Conservation (phyloP, 2,797 vertebrate genomes). For the Alosa sapidissima region DNA sequence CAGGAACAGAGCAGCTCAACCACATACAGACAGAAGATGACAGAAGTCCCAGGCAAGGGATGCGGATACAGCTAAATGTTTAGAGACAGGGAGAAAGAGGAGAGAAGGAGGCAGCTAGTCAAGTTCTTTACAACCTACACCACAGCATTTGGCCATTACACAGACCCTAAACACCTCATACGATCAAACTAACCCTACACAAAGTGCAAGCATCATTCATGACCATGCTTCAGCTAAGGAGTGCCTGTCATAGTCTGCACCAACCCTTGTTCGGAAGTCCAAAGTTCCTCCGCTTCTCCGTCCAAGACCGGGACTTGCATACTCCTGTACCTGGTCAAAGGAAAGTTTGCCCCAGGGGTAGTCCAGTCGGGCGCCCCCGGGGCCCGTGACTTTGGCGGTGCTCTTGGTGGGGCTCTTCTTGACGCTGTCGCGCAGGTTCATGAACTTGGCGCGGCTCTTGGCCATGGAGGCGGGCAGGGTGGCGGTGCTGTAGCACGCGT, state of each 20-base stretch:
- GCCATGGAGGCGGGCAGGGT: conserved; percentile 68
- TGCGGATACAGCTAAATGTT: not conserved
- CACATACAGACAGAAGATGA: conserved; percentile 3
- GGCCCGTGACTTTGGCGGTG: conserved; percentile 73
- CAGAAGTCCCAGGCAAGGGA: not conserved
- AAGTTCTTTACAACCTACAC: not conserved
- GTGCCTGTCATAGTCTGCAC: not conserved
- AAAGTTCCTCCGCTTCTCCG: not conserved
- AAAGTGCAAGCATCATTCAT: not conserved
- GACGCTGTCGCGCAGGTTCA: conserved; percentile 85
- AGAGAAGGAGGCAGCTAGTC: not conserved
- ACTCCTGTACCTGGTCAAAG: conserved; percentile 53
- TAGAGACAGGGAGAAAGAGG: not conserved
- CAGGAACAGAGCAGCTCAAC: conserved; percentile 5
- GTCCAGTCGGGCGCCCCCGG: conserved; percentile 63
- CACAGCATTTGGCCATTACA: not conserved
- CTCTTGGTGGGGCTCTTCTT: conserved; percentile 89
- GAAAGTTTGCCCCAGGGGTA: conserved; percentile 68
- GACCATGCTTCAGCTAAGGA: not conserved
- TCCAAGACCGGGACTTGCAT: not conserved
- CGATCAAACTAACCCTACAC: not conserved
- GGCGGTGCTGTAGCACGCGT: conserved; percentile 67
- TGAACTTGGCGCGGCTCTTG: conserved; percentile 77
- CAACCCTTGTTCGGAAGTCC: not conserved
- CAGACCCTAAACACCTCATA: too few species aligned